Base-by-base conservation (phyloP, 2,113 vertebrate genomes). In the Cottus gobio region DNA sequence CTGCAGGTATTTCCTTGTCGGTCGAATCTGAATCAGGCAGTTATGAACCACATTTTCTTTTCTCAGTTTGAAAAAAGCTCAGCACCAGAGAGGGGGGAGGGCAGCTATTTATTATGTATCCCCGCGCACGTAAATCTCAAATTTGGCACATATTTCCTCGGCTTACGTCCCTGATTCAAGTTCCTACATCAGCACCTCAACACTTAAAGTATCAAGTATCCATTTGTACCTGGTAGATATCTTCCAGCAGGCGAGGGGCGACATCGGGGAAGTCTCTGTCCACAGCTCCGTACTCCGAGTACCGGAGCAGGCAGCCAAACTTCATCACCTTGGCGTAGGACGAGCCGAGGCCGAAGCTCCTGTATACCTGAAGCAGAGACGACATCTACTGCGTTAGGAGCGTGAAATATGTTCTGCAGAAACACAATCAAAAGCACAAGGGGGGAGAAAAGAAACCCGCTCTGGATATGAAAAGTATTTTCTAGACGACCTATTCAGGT, bases 271-370 rank as follows among this genome's bases (percentile, higher is more conserved):
- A 82, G 11, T 77, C 81, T 30, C 83, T 73, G 57, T 68, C 76
- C 10, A 11, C 56, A 7, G 39, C 77, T 8, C 56, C 6, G 69
- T 83, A 93, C 74, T 94, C 93, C 0, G 90, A 92, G 63, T 90
- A 93, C 66, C 77, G 71, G 15, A 95, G 68, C 85, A 95, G 64
- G 72, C 30, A 76, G 66, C 56, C 34, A 46, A 95, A 95, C 79
- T 71, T 93, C 85, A 95, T 89, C 72, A 95, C 94, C 58, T 94
- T 94, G 30, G 77, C n/a, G 63, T 93, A 91, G 57, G 95, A 95
- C 0, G 91, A 92, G 66, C 90, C 90, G 30, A 95, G 91, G 39
- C 94, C 92, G 28, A 95, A 94, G 0, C 54, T 85, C 77, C 82
- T 84, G 89, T 95, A 95, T 1, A 93, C 54, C 95, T 95, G 83